A percentile compares a stretch with the other conserved stretches of the same genome.
Evolutionary conservation across 1,140 invertebrate genomes (phyloP).

Genomic region (Drosophila parabipectinata): DNA sequence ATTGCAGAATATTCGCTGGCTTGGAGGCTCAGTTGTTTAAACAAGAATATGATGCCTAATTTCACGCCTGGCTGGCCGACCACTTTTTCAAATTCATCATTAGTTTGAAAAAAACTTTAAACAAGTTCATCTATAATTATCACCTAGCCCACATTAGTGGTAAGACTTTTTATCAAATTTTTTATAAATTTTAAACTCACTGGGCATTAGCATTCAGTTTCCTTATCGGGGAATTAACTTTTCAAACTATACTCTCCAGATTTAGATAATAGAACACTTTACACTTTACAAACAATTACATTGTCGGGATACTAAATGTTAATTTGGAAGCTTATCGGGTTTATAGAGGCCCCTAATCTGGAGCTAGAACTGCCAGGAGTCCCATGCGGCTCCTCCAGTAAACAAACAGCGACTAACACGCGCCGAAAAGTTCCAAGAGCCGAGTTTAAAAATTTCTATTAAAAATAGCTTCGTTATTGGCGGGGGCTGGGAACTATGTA

Average conservation of each 20-base stretch:
- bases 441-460: conserved; percentile 21
- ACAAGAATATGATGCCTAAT: conserved; percentile 1
- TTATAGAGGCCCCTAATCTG: neutral
- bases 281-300: neutral
- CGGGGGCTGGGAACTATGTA: conserved; percentile 12
- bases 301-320: neutral
- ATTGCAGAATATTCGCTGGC: conserved; percentile 34
- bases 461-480: conserved; percentile 57
- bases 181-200: neutral
- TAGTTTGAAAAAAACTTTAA: no score
- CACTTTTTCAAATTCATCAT: neutral
- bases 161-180: no score
- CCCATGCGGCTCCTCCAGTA: conserved; percentile 39
- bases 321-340: neutral
- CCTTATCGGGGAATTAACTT: conserved; percentile 25
- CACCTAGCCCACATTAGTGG: neutral
- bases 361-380: conserved; percentile 22
- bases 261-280: neutral
- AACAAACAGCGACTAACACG: conserved; percentile 55
- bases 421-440: conserved; percentile 42
- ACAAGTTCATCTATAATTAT: no score
- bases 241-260: conserved; percentile 11
- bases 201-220: conserved; percentile 16
- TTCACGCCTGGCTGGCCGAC: neutral
- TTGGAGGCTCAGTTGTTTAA: conserved; percentile 4